Evolutionary conservation across 2,113 vertebrate species (phyloP).

Genomic region (Antechinus flavipes): DNA sequence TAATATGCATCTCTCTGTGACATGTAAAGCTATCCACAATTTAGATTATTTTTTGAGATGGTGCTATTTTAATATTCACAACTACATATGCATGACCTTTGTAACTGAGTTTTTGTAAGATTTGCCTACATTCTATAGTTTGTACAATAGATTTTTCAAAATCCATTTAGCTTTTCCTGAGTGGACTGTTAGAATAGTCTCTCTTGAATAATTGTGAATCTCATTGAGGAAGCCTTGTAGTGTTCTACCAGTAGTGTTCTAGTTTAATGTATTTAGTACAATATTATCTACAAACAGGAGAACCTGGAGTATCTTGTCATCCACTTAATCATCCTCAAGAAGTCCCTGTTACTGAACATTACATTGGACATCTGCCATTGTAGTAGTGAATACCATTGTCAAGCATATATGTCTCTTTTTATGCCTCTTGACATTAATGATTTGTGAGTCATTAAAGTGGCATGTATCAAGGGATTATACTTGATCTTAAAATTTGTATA

Average conservation of each 20-base stretch:
- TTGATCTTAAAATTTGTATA: background rate
- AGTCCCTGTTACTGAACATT: background rate
- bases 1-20: background rate
- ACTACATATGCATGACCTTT: background rate
- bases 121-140: background rate
- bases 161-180: background rate
- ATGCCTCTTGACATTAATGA: background rate
- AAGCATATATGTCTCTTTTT: background rate
- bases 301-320: background rate
- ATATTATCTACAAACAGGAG: background rate
- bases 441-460: background rate
- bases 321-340: background rate
- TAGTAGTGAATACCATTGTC: background rate
- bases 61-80: background rate
- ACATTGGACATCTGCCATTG: background rate
- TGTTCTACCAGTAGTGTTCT: too few species aligned
- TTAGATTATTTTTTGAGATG: background rate
- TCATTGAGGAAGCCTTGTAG: too few species aligned
- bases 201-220: background rate
- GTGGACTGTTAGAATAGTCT: background rate
- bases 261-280: too few species aligned
- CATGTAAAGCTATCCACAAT: background rate
- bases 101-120: background rate
- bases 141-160: background rate
- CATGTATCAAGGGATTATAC: background rate